Evolutionary conservation across 2,113 vertebrate genomes (phyloP), one percentile per base, ranked within the genome.

Genomic region (Antennarius striatus): DNA sequence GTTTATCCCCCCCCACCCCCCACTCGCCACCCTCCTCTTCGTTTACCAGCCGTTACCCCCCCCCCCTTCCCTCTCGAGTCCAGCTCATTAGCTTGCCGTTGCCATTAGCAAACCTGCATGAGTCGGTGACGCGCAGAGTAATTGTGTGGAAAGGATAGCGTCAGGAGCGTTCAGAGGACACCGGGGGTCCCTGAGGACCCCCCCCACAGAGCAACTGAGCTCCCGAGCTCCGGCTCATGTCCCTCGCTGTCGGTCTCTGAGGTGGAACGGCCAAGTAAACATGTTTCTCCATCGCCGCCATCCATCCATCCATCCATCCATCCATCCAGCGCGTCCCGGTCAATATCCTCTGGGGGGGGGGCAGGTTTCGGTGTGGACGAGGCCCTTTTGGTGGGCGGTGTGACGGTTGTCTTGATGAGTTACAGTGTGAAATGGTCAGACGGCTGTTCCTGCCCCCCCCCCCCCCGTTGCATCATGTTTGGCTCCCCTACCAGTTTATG

Each of bases 221-320:
- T 88, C 89, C 86, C 74, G 71, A 76, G 80, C 86, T 53, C 72
- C 74, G 73, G 82, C 81, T 71, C 82, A 82, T 88, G 77, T 88
- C 90, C 90, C 87, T 83, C 78, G 68, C 88, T 90, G 81, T 88
- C 82, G 54, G 90, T 92, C 91, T 93, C 92, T 89, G 83, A 92
- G 92, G 92, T 91, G 83, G 83, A 86, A 56, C 83, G 89, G 79
- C 86, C 90, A 90, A 87, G 92, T 93, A 93, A 93, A 93, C 92
- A 93, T 75, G 73, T 81, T 81, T 77, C 76, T 71, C 55, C 60
- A 46, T 73, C 49, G 53, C 60, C 47, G 56, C 58, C 80, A 51
- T 45, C 22, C 22, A 22, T 22, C 22, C 22, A 2, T 22, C 22
- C 22, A 22, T 22, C 22, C 22, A 22, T 22, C 22, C 22, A 22